A percentile compares a stretch with the other conserved stretches of the same genome.
phyloP scores from a whole-genome alignment of 2,888 invertebrate genomes.

The Salticus scenicus region DNA sequence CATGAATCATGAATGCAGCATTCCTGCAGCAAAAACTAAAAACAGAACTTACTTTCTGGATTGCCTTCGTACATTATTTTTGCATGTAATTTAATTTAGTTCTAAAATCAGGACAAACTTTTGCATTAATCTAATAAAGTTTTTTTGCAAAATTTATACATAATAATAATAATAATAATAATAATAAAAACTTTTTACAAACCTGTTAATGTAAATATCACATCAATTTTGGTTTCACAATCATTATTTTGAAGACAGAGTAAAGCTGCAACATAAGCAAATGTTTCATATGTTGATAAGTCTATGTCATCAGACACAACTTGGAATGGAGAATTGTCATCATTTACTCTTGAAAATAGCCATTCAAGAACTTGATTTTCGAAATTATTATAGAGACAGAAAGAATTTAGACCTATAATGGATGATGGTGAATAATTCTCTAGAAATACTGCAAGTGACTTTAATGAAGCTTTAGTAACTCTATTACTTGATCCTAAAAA shows the following conservation, averaged over 20 bases:
- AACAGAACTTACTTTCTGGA: too few species aligned
- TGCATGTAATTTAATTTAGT: too few species aligned
- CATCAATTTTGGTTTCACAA: neutral
- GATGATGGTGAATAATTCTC: conserved; percentile 25
- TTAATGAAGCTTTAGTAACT: conserved; percentile 39
- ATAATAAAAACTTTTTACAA: neutral
- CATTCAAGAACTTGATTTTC: conserved; percentile 51
- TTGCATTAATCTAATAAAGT: too few species aligned
- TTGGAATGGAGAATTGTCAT: conserved; percentile 53
- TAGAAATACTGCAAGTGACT: conserved; percentile 32
- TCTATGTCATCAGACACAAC: conserved; percentile 38
- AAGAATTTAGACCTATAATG: neutral
- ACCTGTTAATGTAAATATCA: neutral
- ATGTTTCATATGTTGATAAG: conserved; percentile 26
- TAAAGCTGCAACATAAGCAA: conserved; percentile 32
- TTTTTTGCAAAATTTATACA: too few species aligned
- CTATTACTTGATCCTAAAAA: conserved; percentile 52
- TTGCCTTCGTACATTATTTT: too few species aligned
- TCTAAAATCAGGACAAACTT: too few species aligned
- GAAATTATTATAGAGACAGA: neutral
- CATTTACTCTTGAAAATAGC: conserved; percentile 51
- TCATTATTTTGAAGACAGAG: conserved; percentile 37
- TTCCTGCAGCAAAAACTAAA: too few species aligned
- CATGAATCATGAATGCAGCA: too few species aligned
- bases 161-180: neutral